phyloP scores from a whole-genome alignment of 2,797 vertebrate genomes.

The Pipistrellus nathusii region DNA sequence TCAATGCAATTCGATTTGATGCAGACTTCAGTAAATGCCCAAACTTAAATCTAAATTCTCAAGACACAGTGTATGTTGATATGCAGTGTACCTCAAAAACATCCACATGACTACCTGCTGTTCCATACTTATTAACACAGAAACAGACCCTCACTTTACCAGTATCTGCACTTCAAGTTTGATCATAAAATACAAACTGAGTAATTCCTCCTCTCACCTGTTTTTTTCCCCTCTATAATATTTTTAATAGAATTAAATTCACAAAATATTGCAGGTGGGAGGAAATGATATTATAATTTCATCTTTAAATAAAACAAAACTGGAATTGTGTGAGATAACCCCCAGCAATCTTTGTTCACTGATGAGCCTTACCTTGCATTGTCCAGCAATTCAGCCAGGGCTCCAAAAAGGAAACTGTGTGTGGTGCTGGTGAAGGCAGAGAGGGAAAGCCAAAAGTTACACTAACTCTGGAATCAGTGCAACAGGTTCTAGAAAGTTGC shows the following conservation, averaged over 20 bases:
- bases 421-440: conserved; percentile 70
- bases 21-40: neutral
- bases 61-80: neutral
- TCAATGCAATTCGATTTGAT: neutral
- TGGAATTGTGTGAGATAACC: neutral
- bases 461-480: neutral
- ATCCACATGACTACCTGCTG: neutral
- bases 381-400: conserved; percentile 79
- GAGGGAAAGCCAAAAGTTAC: conserved; percentile 17
- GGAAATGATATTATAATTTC: neutral
- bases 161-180: neutral
- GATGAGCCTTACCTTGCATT: conserved; percentile 76
- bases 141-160: neutral
- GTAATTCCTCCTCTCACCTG: neutral
- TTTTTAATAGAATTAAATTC: neutral
- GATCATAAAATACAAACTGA: neutral
- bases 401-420: conserved; percentile 81
- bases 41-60: neutral
- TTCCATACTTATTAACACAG: neutral
- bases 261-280: neutral
- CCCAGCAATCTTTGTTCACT: neutral
- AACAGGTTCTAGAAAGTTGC: neutral
- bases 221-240: neutral
- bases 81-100: neutral
- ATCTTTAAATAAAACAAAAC: neutral